Evolutionary conservation across 2,113 vertebrate species (phyloP).

Genomic region (Orthonyx spaldingii): DNA sequence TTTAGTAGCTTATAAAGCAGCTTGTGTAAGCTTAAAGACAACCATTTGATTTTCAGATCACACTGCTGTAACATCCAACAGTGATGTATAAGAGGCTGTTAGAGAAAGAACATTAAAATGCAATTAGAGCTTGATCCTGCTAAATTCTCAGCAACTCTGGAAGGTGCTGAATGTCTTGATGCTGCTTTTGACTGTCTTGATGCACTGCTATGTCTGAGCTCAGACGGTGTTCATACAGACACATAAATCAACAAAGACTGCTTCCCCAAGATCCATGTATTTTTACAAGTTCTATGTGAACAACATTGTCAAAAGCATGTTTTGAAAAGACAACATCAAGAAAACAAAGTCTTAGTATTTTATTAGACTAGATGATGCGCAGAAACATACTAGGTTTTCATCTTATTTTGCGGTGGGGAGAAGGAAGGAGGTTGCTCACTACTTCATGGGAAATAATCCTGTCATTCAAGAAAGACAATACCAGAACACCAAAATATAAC

Average conservation of each 20-base stretch:
- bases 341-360: neutral
- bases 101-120: constrained; percentile 23
- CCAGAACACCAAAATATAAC: neutral
- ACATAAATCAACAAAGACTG: neutral
- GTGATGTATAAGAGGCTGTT: neutral
- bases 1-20: constrained; percentile 25
- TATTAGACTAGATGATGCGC: neutral
- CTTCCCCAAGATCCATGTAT: neutral
- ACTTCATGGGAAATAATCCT: neutral
- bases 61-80: neutral
- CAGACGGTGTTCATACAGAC: neutral
- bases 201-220: neutral
- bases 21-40: neutral
- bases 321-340: neutral
- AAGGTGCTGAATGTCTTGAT: neutral
- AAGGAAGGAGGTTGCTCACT: neutral
- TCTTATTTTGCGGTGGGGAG: neutral
- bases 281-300: neutral
- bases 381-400: neutral
- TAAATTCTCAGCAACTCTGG: neutral
- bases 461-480: neutral
- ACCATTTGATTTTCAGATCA: constrained; percentile 8
- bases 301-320: neutral
- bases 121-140: neutral
- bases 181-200: neutral